Conservation (phyloP, 2,113 vertebrate species). For the Aegypius monachus region DNA sequence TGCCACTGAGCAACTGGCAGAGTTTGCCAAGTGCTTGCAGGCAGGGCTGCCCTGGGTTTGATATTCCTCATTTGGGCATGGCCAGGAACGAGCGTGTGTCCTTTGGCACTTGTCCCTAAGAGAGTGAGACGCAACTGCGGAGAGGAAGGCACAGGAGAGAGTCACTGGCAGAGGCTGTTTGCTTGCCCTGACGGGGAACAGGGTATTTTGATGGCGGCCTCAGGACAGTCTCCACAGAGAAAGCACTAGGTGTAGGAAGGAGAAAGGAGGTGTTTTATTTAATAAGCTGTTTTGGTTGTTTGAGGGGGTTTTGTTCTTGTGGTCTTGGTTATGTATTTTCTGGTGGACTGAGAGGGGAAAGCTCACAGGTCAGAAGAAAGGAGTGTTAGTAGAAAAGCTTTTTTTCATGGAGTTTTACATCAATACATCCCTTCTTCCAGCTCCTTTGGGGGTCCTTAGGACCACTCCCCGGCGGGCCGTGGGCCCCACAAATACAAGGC, state of each 20-base stretch:
- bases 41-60: not conserved
- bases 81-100: not conserved
- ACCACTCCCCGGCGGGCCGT: not conserved
- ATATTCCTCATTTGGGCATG: not conserved
- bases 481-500: not conserved
- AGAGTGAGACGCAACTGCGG: not conserved
- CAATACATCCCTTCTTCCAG: not conserved
- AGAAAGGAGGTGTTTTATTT: not conserved
- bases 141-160: not conserved
- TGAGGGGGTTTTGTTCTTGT: not conserved
- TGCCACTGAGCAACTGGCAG: not conserved
- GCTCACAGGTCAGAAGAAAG: not conserved
- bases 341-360: not conserved
- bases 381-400: not conserved
- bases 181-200: not conserved
- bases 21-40: not conserved
- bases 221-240: not conserved
- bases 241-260: not conserved
- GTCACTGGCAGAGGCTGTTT: not conserved
- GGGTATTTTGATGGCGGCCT: not conserved
- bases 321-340: not conserved
- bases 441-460: not conserved
- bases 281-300: not conserved
- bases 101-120: not conserved
- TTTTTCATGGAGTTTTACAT: not conserved